A percentile compares a stretch with the other conserved stretches of the same genome.
Conservation (phyloP, 1,140 invertebrate species). For the Physella acuta region DNA sequence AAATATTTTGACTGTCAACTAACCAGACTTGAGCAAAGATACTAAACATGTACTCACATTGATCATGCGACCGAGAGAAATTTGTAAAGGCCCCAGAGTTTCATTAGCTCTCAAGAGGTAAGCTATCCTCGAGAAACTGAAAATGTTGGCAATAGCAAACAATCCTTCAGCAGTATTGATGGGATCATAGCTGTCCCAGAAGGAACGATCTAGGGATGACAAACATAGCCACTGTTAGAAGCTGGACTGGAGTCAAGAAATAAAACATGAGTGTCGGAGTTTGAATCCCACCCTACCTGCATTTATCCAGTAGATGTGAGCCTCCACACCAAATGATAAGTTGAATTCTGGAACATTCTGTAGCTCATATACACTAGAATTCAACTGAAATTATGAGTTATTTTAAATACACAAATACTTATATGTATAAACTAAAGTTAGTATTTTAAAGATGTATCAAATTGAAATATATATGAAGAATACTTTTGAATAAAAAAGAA, state of each 20-base stretch:
- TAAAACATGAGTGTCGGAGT: neutral
- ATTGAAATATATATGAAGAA: too few species aligned
- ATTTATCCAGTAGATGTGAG: slow-evolving; percentile 17
- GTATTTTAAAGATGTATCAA: too few species aligned
- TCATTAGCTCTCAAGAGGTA: slow-evolving; percentile 50
- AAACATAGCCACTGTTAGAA: neutral
- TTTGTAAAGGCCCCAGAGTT: slow-evolving; percentile 50
- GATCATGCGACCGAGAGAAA: slow-evolving; percentile 50
- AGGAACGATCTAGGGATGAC: slow-evolving; percentile 38
- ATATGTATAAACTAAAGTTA: too few species aligned
- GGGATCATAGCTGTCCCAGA: slow-evolving; percentile 45
- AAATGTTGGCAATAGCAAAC: slow-evolving; percentile 51
- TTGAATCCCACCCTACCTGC: slow-evolving; percentile 5
- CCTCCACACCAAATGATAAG: too few species aligned
- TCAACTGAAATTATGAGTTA: too few species aligned
- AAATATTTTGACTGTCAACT: too few species aligned
- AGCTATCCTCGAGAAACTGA: slow-evolving; percentile 48
- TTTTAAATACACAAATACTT: too few species aligned
- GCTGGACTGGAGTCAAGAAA: neutral
- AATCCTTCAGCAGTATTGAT: slow-evolving; percentile 47
- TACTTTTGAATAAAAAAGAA: too few species aligned
- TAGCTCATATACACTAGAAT: too few species aligned
- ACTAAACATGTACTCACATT: slow-evolving; percentile 44
- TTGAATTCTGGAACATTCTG: too few species aligned
- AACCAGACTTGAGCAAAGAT: too few species aligned